phyloP scores from a whole-genome alignment of 2,888 invertebrate genomes.

The Hedychridium roseum region DNA sequence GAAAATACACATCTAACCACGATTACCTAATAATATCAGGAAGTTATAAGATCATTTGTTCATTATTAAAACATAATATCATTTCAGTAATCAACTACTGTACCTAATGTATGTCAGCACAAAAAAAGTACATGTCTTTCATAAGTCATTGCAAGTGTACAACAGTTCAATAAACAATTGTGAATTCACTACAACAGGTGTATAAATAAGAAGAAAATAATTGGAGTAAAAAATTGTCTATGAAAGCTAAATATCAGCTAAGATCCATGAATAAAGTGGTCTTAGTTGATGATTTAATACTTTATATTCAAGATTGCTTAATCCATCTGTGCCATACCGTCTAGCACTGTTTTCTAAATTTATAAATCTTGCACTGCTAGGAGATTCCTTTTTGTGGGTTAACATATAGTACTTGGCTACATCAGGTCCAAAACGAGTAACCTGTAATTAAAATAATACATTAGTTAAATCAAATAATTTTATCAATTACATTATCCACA shows the following conservation, averaged over 20 bases:
- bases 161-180: no score
- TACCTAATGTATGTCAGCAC: no score
- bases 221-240: slow-evolving; percentile 1
- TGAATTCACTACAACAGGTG: background rate
- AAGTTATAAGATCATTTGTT: no score
- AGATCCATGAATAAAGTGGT: slow-evolving; percentile 60
- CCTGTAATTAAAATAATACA: slow-evolving; percentile 48
- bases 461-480: no score
- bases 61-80: no score
- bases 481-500: no score
- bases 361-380: slow-evolving; percentile 61
- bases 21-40: no score
- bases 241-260: slow-evolving; percentile 49
- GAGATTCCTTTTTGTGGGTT: slow-evolving; percentile 69
- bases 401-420: slow-evolving; percentile 77
- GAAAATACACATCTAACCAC: no score
- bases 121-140: no score
- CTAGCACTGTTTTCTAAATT: slow-evolving; percentile 53
- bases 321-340: slow-evolving; percentile 58
- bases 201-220: background rate
- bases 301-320: slow-evolving; percentile 57
- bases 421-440: slow-evolving; percentile 74
- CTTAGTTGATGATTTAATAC: slow-evolving; percentile 55
- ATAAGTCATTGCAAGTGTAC: no score
- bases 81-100: no score